These are phyloP conservation scores for Manis crassicaudata DNA, from an alignment of 2,797 vertebrate genomes.

Conservation along the genomic window DNA sequence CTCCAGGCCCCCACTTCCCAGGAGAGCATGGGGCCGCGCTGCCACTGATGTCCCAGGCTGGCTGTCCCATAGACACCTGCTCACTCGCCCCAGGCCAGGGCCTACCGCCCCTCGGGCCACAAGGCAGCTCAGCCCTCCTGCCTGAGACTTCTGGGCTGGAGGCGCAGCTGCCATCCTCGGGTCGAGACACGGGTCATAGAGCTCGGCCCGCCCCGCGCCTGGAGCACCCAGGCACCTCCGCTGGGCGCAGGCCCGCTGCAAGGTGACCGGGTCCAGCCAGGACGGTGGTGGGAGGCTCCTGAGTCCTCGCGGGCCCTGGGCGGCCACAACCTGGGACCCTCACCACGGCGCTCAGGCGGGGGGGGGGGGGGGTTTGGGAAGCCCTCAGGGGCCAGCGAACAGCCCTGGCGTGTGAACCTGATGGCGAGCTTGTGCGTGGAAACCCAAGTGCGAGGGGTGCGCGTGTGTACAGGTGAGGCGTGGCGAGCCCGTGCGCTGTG, in stretches of 20 bases:
- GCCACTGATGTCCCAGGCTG: not conserved
- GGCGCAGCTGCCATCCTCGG: accelerated
- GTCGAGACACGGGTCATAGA: accelerated
- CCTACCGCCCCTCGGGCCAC: accelerated
- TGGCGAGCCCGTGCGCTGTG: accelerated
- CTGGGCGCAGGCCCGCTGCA: not conserved
- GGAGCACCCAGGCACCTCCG: not conserved
- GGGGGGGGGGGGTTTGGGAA: not conserved
- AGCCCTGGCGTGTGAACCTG: not conserved
- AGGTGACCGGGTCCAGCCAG: accelerated
- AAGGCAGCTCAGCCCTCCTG: not conserved
- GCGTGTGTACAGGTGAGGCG: not conserved
- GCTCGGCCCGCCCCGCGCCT: not conserved
- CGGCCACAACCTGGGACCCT: not conserved
- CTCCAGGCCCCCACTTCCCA: not conserved
- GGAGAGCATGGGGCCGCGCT: accelerated
- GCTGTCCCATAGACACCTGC: not conserved
- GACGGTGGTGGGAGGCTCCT: accelerated
- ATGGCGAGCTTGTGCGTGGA: not conserved
- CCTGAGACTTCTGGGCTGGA: not conserved
- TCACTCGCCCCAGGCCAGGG: accelerated
- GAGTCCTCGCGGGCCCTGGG: not conserved
- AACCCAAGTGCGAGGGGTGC: not conserved
- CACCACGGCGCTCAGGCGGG: too few species aligned
- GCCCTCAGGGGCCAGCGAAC: not conserved